A percentile compares a stretch with the other conserved stretches of the same genome.
phyloP scores from a whole-genome alignment of 2,888 invertebrate genomes.

The Brachyopa scutellaris region DNA sequence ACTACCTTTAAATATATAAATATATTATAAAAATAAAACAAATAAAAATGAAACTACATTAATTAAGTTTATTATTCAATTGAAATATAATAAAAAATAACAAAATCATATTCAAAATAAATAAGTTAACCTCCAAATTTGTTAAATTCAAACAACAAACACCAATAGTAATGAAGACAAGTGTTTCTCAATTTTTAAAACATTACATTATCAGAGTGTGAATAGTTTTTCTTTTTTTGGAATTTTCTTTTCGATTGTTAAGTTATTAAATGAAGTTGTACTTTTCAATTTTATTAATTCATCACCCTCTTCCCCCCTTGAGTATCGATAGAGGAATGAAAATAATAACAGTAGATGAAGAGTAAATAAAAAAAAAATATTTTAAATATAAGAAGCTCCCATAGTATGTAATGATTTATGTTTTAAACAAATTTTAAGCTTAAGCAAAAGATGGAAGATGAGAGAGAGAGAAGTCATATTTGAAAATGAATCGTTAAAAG shows the following conservation, averaged over 20 bases:
- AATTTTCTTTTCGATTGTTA: not conserved
- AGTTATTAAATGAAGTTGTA: slow-evolving; percentile 15
- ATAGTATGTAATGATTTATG: slow-evolving; percentile 37
- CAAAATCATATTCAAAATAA: slow-evolving; percentile 57
- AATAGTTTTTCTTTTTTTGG: slow-evolving; percentile 6
- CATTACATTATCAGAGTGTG: slow-evolving; percentile 29
- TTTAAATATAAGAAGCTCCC: slow-evolving; percentile 35
- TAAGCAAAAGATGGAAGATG: slow-evolving; percentile 4
- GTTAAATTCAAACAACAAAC: slow-evolving; percentile 20
- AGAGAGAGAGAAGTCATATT: not conserved
- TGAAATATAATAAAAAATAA: slow-evolving; percentile 36
- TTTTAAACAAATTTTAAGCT: slow-evolving; percentile 21
- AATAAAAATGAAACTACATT: slow-evolving; percentile 50
- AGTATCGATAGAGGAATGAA: slow-evolving; percentile 19
- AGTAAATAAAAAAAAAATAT: not conserved
- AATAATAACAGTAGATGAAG: not conserved
- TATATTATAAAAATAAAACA: slow-evolving; percentile 65
- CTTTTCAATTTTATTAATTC: slow-evolving; percentile 10
- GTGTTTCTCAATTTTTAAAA: slow-evolving; percentile 3
- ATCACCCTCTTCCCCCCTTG: not conserved
- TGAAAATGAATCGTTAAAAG: not conserved
- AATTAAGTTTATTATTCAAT: slow-evolving; percentile 67
- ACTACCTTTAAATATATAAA: slow-evolving; percentile 50
- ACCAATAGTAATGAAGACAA: slow-evolving; percentile 14
- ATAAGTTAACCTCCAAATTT: slow-evolving; percentile 51